Conservation (phyloP, 2,888 invertebrate genomes). For the Trachelus iudaicus region DNA sequence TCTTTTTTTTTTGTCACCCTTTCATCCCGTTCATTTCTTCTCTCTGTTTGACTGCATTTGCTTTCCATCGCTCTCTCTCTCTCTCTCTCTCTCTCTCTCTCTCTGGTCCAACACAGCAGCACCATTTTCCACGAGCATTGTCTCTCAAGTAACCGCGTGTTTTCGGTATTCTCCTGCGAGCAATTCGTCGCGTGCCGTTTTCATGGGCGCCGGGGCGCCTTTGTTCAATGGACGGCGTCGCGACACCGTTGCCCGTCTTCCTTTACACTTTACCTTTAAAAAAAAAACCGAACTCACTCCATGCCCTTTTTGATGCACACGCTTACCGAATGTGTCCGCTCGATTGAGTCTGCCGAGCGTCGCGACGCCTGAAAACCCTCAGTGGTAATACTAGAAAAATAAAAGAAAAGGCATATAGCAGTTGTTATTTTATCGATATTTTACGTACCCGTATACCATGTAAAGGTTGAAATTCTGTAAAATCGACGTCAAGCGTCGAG, state of each 20-base stretch:
- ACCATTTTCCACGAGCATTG: constrained; percentile 10
- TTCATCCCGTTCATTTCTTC: constrained; percentile 7
- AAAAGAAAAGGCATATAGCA: no score
- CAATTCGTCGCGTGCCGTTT: constrained; percentile 25
- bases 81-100: constrained; percentile 4
- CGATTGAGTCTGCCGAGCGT: no score
- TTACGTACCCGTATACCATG: background rate
- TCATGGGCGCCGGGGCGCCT: constrained; percentile 18
- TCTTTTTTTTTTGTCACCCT: constrained; percentile 3
- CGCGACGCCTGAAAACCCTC: no score
- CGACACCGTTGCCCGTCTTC: background rate
- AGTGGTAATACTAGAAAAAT: no score
- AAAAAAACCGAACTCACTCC: background rate
- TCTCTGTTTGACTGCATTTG: background rate
- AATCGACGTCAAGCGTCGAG: no score
- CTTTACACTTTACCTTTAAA: background rate
- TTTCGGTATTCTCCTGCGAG: background rate
- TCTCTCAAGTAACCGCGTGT: background rate
- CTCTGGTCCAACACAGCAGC: background rate
- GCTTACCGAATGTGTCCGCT: no score
- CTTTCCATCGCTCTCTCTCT: constrained; percentile 5
- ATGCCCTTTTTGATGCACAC: no score
- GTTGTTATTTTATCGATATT: background rate
- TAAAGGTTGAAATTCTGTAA: no score
- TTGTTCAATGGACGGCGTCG: background rate